Evolutionary conservation across 1,140 invertebrate species (phyloP).

Genomic region (Adoxophyes honmai): DNA sequence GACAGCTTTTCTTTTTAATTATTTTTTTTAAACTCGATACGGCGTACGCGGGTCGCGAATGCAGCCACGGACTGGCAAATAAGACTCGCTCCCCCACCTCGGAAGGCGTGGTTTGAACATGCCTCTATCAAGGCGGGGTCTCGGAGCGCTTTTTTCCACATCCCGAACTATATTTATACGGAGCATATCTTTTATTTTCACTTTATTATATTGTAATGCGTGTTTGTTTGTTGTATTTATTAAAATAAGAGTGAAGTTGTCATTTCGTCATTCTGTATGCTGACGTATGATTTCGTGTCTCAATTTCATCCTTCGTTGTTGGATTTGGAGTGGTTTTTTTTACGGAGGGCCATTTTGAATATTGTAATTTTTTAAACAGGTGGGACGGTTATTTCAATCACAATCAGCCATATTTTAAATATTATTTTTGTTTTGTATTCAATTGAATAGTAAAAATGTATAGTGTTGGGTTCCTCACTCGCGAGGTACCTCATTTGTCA

Average conservation of each 20-base stretch:
- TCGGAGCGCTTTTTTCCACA: slow-evolving; percentile 34
- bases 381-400: too few relatives aligned
- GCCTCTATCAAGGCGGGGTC: slow-evolving; percentile 35
- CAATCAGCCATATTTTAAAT: too few relatives aligned
- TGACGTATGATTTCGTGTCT: slow-evolving; percentile 33
- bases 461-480: too few relatives aligned
- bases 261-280: slow-evolving; percentile 38
- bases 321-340: not conserved
- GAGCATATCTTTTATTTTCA: slow-evolving; percentile 44
- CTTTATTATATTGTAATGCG: slow-evolving; percentile 60
- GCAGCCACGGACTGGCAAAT: slow-evolving; percentile 53
- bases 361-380: too few relatives aligned
- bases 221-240: slow-evolving; percentile 49
- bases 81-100: slow-evolving; percentile 30
- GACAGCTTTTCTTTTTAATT: slow-evolving; percentile 17
- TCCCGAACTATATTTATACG: slow-evolving; percentile 38
- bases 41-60: slow-evolving; percentile 48
- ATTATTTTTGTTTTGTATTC: too few relatives aligned
- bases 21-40: slow-evolving; percentile 14
- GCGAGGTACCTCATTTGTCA: too few relatives aligned
- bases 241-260: slow-evolving; percentile 46
- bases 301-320: slow-evolving; percentile 37
- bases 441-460: too few relatives aligned
- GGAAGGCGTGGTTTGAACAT: slow-evolving; percentile 36
- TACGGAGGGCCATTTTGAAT: not conserved